phyloP scores from a whole-genome alignment of 2,797 vertebrate species.

The Mormyrops boulengeri region DNA sequence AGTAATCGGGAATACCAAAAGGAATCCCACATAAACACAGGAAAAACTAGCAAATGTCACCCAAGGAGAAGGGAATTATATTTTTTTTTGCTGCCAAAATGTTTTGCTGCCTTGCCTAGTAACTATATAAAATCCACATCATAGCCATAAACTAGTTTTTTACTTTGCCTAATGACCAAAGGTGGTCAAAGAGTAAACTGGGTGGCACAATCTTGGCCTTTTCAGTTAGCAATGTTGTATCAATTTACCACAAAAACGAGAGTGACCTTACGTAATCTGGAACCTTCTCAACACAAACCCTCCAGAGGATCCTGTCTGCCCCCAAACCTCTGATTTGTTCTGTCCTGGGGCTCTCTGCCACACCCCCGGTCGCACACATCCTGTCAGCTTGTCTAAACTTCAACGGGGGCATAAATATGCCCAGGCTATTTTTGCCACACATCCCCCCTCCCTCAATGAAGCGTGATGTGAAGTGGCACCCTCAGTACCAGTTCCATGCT shows the following conservation, averaged over 20 bases:
- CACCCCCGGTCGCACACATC: not conserved
- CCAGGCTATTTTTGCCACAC: slow-evolving; percentile 3
- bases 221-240: not conserved
- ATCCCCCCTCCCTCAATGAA: not conserved
- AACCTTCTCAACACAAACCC: not conserved
- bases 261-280: not conserved
- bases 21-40: not conserved
- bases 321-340: not conserved
- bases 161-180: not conserved
- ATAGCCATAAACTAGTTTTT: not conserved
- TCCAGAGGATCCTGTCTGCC: not conserved
- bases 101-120: not conserved
- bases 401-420: not conserved
- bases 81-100: not conserved
- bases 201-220: not conserved
- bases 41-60: not conserved
- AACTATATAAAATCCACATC: not conserved
- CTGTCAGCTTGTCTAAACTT: slow-evolving; percentile 14
- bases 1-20: not conserved
- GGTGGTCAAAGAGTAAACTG: not conserved
- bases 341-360: not conserved
- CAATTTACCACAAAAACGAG: not conserved
- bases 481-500: not conserved
- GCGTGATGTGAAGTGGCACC: slow-evolving; percentile 9
- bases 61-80: not conserved